phyloP scores from a whole-genome alignment of 2,113 vertebrate genomes.

The Actinemys pallida region DNA sequence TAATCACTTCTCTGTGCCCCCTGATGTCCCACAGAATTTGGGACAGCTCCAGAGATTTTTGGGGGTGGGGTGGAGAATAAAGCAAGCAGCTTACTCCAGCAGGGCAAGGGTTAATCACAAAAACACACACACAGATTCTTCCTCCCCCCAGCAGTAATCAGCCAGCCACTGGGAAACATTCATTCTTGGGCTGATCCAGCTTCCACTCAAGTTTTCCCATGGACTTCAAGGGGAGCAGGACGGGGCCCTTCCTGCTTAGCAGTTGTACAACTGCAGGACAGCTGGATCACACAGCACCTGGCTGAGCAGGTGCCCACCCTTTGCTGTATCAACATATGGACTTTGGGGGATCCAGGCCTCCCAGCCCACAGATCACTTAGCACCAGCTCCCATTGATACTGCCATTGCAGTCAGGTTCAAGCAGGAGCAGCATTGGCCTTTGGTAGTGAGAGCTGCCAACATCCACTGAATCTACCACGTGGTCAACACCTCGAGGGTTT shows the following conservation, averaged over 20 bases:
- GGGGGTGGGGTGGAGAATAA: background rate
- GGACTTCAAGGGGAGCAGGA: background rate
- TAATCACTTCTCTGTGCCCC: background rate
- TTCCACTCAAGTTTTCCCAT: background rate
- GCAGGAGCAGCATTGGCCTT: background rate
- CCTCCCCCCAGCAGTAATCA: background rate
- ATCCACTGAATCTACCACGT: background rate
- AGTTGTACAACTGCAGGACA: background rate
- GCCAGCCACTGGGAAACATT: background rate
- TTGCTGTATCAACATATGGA: background rate
- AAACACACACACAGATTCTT: background rate
- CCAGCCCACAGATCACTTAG: background rate
- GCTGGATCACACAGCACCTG: too few species aligned
- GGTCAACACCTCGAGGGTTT: background rate
- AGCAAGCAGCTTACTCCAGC: too few species aligned
- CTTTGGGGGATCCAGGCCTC: background rate
- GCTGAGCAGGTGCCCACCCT: background rate
- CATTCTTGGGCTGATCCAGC: background rate
- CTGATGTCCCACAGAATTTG: background rate
- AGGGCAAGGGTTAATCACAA: too few species aligned
- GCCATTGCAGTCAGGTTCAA: background rate
- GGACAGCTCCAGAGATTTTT: background rate
- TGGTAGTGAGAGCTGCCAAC: background rate
- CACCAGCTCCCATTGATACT: too few species aligned
- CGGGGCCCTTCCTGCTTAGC: background rate